phyloP scores from a whole-genome alignment of 2,888 invertebrate genomes.

The Papilio gigon region DNA sequence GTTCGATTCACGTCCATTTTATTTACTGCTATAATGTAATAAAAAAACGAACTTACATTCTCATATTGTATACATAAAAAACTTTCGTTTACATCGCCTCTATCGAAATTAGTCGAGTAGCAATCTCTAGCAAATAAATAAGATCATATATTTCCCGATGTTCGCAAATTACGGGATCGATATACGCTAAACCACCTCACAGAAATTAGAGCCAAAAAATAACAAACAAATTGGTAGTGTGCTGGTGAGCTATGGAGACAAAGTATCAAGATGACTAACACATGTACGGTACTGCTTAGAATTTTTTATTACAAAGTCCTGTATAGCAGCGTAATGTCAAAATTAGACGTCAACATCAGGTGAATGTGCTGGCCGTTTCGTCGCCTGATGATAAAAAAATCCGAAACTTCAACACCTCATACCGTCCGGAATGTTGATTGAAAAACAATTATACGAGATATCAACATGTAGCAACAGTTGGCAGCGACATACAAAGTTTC shows the following conservation, averaged over 20 bases:
- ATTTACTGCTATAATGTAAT: not conserved
- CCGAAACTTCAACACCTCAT: conserved; percentile 6
- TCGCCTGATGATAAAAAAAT: conserved; percentile 18
- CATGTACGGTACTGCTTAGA: conserved; percentile 6
- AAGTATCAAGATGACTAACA: conserved; percentile 7
- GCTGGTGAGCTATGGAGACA: not conserved
- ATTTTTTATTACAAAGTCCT: conserved; percentile 6
- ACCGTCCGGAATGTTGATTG: conserved; percentile 18
- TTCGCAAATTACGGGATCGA: not conserved
- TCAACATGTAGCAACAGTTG: not conserved
- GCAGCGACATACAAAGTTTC: not conserved
- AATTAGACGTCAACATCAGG: conserved; percentile 20
- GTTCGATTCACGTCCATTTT: conserved; percentile 3
- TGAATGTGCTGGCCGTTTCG: conserved; percentile 20
- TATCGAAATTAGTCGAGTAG: not conserved
- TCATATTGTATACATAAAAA: not conserved
- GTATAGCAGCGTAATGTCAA: conserved; percentile 18
- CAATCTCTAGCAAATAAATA: not conserved
- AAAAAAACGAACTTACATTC: not conserved
- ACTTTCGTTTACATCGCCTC: not conserved
- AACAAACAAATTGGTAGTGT: too few species aligned
- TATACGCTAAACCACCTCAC: not conserved
- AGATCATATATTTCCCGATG: not conserved
- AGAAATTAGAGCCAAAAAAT: not conserved
- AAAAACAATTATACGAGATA: conserved; percentile 21